Evolutionary conservation across 1,140 invertebrate species (phyloP).

Genomic region (Meloidogyne floridensis): DNA sequence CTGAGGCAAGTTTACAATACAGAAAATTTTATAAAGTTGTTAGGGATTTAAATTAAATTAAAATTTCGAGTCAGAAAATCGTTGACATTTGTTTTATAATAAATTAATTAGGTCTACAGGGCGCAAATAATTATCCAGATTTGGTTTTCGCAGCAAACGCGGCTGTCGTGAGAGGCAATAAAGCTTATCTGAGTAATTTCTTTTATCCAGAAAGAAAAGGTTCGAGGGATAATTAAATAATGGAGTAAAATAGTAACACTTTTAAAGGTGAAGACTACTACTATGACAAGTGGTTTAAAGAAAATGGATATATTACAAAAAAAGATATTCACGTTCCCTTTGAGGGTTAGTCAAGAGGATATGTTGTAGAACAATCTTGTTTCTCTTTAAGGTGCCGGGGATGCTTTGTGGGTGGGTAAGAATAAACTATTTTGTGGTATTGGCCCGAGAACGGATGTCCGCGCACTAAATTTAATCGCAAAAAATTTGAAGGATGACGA

Average conservation of each 20-base stretch:
- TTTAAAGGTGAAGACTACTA: constrained; percentile 57
- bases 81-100: neutral
- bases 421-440: constrained; percentile 61
- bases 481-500: constrained; percentile 46
- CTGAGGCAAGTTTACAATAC: constrained; percentile 45
- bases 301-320: constrained; percentile 56
- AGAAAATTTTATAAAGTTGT: neutral
- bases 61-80: neutral
- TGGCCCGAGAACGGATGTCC: constrained; percentile 61
- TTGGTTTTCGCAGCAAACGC: constrained; percentile 64
- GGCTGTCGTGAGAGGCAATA: constrained; percentile 58
- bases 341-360: constrained; percentile 49
- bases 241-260: neutral
- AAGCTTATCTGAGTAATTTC: constrained; percentile 63
- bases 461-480: constrained; percentile 53
- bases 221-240: neutral
- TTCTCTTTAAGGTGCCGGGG: constrained; percentile 20
- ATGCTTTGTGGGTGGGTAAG: constrained; percentile 53
- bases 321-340: constrained; percentile 60
- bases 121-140: constrained; percentile 63
- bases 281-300: constrained; percentile 61
- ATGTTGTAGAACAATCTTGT: too few relatives aligned
- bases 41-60: neutral
- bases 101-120: constrained; percentile 42
- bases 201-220: constrained; percentile 61